Percentiles rank a stretch among this genome's conserved stretches.
phyloP scores from a whole-genome alignment of 2,797 vertebrate genomes.

The Telmatherina bonti region DNA sequence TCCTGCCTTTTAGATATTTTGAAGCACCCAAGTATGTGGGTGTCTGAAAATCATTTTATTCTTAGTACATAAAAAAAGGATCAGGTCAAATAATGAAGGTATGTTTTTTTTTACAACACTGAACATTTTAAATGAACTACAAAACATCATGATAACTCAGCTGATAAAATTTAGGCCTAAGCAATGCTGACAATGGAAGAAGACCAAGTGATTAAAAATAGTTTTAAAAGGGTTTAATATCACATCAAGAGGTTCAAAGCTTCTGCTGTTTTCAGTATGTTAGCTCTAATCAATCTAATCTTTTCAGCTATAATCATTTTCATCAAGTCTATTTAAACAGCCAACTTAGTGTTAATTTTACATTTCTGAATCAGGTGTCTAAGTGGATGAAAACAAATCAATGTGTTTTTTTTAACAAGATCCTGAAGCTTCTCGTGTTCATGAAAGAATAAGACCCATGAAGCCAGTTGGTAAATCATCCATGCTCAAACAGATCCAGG shows the following conservation, averaged over 20 bases:
- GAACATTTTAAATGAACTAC: too few relatives aligned
- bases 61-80: too few relatives aligned
- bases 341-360: neutral
- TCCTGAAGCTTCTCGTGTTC: neutral
- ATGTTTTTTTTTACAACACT: too few relatives aligned
- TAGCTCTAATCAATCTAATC: neutral
- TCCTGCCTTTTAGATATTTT: too few relatives aligned
- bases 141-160: too few relatives aligned
- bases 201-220: too few relatives aligned
- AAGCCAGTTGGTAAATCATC: neutral
- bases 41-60: too few relatives aligned
- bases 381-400: slow-evolving; percentile 9
- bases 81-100: too few relatives aligned
- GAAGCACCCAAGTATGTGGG: too few relatives aligned
- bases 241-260: neutral
- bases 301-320: neutral
- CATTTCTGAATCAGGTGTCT: neutral
- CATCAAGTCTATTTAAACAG: neutral
- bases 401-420: neutral
- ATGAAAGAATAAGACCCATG: neutral
- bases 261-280: neutral
- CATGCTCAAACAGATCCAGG: neutral
- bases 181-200: too few relatives aligned
- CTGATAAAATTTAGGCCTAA: too few relatives aligned
- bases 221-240: too few relatives aligned